Evolutionary conservation across 2,797 vertebrate genomes (phyloP), one percentile per base, ranked within the genome.

Genomic region (Clarias pachynema): DNA sequence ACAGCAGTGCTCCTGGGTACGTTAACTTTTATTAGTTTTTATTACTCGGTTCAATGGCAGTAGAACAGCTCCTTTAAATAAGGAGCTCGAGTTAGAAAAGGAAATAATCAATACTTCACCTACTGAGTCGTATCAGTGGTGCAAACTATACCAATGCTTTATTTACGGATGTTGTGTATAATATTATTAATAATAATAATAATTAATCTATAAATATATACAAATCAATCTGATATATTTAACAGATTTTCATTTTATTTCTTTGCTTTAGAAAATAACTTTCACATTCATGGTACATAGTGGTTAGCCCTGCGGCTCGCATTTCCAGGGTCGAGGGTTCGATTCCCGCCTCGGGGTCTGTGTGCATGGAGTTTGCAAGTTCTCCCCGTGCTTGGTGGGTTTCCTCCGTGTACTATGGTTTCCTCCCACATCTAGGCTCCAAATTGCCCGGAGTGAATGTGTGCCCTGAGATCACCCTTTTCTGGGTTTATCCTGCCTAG

Each of bases 1-100:
- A 89, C 84, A 82, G 86, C 87, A 63, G 84, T 65, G 86, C 56
- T 85, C 68, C 89, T 87, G 15, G 93, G 93, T 95, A 89, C 81
- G 89, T 87, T 44, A 16, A 4, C 16, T 3, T 57, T 84, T 80
- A 62, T 83, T 86, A 31, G 57, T 6, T 22, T 24, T 40, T 49
- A 22, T 62, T 78, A 49, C 20, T 44, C 6, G 2, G 4, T 14
- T 31, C 8, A 79, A 20, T 70, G 34, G 37, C 56, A 4, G 24
- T 12, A n/a, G 60, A 20, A 16, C 53, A n/a, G 22, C 37, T 44
- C 37, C 49, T 44, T 72, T 72, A 72, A 72, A 72, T 72, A 40
- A 70, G 34, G 34, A 40, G 68, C 20, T 24, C 49, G 5, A 15
- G 22, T n/a, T 29, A 26, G 44, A 49, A 29, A 57, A 56, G 29